phyloP scores from a whole-genome alignment of 2,888 invertebrate genomes.

The Cryptocephalus primarius region DNA sequence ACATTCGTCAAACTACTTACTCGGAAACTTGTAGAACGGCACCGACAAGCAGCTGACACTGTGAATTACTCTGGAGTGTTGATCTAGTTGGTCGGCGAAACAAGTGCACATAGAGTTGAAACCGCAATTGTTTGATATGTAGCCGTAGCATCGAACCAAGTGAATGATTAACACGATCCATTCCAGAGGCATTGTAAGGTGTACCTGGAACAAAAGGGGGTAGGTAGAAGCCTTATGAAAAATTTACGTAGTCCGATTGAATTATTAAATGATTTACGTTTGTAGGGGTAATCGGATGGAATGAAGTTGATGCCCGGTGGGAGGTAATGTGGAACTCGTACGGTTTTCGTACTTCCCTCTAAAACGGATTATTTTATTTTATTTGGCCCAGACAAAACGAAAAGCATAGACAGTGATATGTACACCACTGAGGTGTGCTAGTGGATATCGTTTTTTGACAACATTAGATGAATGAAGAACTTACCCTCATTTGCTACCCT shows the following conservation, averaged over 20 bases:
- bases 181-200: slow-evolving; percentile 25
- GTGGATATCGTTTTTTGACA: too few species aligned
- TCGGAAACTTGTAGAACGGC: slow-evolving; percentile 62
- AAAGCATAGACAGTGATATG: too few species aligned
- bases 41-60: slow-evolving; percentile 59
- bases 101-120: slow-evolving; percentile 63
- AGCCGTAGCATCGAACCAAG: slow-evolving; percentile 21
- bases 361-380: too few species aligned
- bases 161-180: slow-evolving; percentile 26
- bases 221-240: background rate
- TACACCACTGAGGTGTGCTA: too few species aligned
- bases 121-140: slow-evolving; percentile 37
- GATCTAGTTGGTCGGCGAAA: slow-evolving; percentile 45
- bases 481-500: too few species aligned
- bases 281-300: too few species aligned
- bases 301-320: too few species aligned
- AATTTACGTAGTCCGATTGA: background rate
- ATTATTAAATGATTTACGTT: too few species aligned
- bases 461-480: too few species aligned
- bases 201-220: slow-evolving; percentile 21
- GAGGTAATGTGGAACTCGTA: too few species aligned
- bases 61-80: slow-evolving; percentile 29
- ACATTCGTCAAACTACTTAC: slow-evolving; percentile 32
- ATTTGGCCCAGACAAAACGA: too few species aligned
- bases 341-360: too few species aligned